These are phyloP conservation scores for Allobates femoralis DNA, from an alignment of 2,797 vertebrate genomes.

Conservation along the genomic window DNA sequence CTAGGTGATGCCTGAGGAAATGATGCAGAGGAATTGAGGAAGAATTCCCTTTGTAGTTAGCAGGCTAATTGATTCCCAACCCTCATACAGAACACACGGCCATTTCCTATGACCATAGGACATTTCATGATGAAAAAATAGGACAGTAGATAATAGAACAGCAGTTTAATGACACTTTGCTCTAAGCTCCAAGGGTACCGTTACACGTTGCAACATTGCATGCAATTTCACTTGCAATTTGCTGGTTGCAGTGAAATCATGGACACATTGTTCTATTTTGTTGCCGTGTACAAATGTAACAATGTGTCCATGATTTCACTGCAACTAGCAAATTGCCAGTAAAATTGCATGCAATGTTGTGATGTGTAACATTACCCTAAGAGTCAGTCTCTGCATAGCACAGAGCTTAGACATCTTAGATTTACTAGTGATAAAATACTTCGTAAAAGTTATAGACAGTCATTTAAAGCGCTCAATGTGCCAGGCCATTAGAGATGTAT, in stretches of 20 bases:
- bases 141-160: constrained; percentile 21
- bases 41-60: constrained; percentile 24
- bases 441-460: not conserved
- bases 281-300: too few relatives aligned
- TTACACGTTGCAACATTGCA: too few relatives aligned
- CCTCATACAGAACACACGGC: constrained; percentile 14
- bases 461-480: too few relatives aligned
- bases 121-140: constrained; percentile 42
- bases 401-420: not conserved
- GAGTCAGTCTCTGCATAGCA: not conserved
- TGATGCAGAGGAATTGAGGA: not conserved
- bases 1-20: constrained; percentile 37
- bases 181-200: too few relatives aligned
- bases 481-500: not conserved
- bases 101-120: constrained; percentile 37
- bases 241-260: too few relatives aligned
- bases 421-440: not conserved
- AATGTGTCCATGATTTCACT: too few relatives aligned
- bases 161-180: not conserved
- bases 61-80: constrained; percentile 35
- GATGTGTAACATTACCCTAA: too few relatives aligned
- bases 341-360: too few relatives aligned
- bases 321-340: too few relatives aligned
- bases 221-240: too few relatives aligned
- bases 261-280: too few relatives aligned